Conservation (phyloP, 2,113 vertebrate species). For the Psittacara wagleri region DNA sequence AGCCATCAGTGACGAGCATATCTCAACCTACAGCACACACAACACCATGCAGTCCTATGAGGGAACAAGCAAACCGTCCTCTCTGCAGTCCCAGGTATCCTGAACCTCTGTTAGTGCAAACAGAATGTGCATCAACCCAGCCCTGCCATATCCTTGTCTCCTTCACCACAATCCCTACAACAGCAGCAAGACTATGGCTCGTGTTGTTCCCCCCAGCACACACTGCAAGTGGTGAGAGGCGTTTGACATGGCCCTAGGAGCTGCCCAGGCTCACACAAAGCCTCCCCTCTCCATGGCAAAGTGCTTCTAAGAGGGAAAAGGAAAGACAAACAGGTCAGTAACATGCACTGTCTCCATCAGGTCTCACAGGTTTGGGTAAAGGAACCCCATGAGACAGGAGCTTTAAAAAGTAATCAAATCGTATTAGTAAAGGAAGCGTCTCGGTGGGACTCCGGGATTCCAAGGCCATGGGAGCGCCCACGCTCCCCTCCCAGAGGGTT, state of each 20-base stretch:
- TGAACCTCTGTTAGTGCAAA: neutral
- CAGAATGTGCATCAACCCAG: neutral
- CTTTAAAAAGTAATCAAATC: neutral
- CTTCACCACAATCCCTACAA: neutral
- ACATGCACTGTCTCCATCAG: neutral
- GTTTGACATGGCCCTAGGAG: neutral
- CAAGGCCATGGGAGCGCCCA: neutral
- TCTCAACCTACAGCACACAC: neutral
- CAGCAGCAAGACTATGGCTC: neutral
- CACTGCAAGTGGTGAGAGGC: neutral
- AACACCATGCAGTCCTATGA: neutral
- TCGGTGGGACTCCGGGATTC: neutral
- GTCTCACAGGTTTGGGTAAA: neutral
- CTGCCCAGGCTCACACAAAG: constrained; percentile 2
- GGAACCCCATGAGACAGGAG: neutral
- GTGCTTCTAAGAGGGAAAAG: neutral
- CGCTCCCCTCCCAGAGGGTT: neutral
- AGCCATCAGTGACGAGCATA: neutral
- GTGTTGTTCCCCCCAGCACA: neutral
- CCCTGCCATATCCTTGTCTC: neutral
- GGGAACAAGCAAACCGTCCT: accelerated
- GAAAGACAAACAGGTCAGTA: neutral
- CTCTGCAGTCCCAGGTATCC: neutral
- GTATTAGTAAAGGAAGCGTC: neutral
- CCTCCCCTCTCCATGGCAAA: neutral